Percentiles rank a stretch among this genome's conserved stretches.
phyloP scores from a whole-genome alignment of 2,797 vertebrate genomes.

The Limnodromus scolopaceus region DNA sequence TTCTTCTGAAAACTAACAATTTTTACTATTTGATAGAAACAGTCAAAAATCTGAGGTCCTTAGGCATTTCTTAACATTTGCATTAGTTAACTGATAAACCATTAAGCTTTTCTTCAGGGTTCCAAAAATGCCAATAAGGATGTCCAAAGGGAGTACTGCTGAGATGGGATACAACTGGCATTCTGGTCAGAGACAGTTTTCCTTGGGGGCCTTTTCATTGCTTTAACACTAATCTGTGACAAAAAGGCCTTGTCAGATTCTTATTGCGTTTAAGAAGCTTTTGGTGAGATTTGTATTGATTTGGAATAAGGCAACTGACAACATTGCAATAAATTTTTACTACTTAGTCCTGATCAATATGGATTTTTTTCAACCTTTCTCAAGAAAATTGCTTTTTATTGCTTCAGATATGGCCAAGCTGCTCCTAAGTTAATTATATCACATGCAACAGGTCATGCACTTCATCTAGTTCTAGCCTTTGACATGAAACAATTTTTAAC shows the following conservation, averaged over 20 bases:
- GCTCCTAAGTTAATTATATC: conserved; percentile 81
- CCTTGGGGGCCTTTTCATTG: conserved; percentile 78
- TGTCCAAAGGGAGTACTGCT: not conserved
- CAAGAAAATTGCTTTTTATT: conserved; percentile 85
- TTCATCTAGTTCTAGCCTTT: conserved; percentile 27
- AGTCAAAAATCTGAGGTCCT: not conserved
- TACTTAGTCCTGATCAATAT: conserved; percentile 90
- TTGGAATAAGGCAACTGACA: conserved; percentile 81
- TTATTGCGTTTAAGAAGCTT: conserved; percentile 85
- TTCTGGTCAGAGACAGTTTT: conserved; percentile 71
- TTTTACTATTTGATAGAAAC: not conserved
- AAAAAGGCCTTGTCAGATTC: conserved; percentile 81
- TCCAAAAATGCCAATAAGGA: conserved; percentile 57
- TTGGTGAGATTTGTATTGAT: conserved; percentile 90
- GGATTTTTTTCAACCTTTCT: conserved; percentile 87
- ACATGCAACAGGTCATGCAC: conserved; percentile 78
- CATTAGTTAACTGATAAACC: conserved; percentile 17
- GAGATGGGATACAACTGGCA: conserved; percentile 52
- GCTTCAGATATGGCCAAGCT: conserved; percentile 75
- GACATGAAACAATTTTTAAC: conserved; percentile 28
- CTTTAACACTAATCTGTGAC: conserved; percentile 84
- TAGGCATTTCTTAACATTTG: conserved; percentile 10
- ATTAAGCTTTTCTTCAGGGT: not conserved
- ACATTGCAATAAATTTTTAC: conserved; percentile 89
- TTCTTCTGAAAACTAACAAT: not conserved